Base-by-base conservation (phyloP, 1,140 invertebrate species). In the Ceratina australensis region DNA sequence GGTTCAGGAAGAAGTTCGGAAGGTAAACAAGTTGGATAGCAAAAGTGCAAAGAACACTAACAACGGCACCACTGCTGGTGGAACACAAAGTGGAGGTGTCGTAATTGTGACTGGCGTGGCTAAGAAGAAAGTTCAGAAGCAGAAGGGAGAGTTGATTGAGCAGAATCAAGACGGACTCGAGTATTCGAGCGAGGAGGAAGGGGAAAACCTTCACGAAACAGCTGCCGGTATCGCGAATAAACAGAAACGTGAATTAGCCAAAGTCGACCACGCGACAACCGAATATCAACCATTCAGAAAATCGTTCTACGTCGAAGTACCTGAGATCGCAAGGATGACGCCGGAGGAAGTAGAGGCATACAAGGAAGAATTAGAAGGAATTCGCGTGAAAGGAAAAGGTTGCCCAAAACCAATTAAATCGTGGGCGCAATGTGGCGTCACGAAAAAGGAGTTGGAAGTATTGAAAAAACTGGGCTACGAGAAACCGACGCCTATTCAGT, bases 381-480 rank as follows among this genome's bases (percentile, higher is more conserved):
- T 97, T 64, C 93, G 96, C 63, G 96, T 97, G 1, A 97, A 97
- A 90, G 96, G 96, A 71, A 96, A 95, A 86, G 96, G 96, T 18
- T 98, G 97, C 88, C 98, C 98, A 0, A 98, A 98, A 88, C 98
- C 98, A 0, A 98, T 99, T 18, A 98, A 95, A 92, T 96, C 96
- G 0, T 99, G 99, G 99, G 98, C 99, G 0, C 99, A 99, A 86
- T 99, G 98, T 91, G 99, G 99, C 49, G 97, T 99, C 1, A 98
- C 97, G 65, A 98, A 98, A 88, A 99, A 99, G 90, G 96, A 99
- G 89, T 92, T 99, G 89, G 98, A 99, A 86, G 95, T 98, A 79
- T 91, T 99, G 24, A 99, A 98, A 90, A 98, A 97, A 93, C 93
- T 98, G 50, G 95, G 94, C 74, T 99, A 98, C 91, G 97, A 98